Evolutionary conservation across 2,888 invertebrate species (phyloP).

Genomic region (Phyllotreta cruciferae): DNA sequence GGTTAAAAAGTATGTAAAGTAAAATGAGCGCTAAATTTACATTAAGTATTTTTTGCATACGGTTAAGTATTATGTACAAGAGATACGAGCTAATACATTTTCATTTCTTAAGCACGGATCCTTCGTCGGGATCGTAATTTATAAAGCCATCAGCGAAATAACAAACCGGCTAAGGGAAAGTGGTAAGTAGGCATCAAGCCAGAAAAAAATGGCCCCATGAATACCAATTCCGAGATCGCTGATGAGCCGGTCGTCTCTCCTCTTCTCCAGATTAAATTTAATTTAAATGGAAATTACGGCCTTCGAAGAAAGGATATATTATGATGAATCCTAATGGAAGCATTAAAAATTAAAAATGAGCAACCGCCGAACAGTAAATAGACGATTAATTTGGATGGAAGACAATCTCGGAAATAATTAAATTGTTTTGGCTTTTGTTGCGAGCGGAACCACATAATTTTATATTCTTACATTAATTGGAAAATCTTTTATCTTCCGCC

Average conservation of each 20-base stretch:
- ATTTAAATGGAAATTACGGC: constrained; percentile 28
- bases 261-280: constrained; percentile 24
- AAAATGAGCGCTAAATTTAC: no score
- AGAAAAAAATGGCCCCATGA: constrained; percentile 21
- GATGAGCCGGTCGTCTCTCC: constrained; percentile 21
- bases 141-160: constrained; percentile 21
- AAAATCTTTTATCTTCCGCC: background rate
- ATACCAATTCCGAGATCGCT: constrained; percentile 21
- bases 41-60: no score
- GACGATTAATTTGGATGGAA: constrained; percentile 17
- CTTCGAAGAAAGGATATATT: constrained; percentile 25
- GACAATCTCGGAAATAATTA: constrained; percentile 20
- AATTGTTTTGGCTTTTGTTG: constrained; percentile 1
- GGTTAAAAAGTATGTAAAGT: no score
- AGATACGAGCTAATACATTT: background rate
- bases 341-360: constrained; percentile 19
- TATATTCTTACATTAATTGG: background rate
- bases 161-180: constrained; percentile 15
- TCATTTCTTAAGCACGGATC: constrained; percentile 4
- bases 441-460: constrained; percentile 2
- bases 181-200: constrained; percentile 21
- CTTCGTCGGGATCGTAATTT: constrained; percentile 9
- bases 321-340: constrained; percentile 23
- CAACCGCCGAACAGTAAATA: constrained; percentile 24
- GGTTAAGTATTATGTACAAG: no score